Base-by-base conservation (phyloP, 2,797 vertebrate species). In the Adrianichthys oophorus region DNA sequence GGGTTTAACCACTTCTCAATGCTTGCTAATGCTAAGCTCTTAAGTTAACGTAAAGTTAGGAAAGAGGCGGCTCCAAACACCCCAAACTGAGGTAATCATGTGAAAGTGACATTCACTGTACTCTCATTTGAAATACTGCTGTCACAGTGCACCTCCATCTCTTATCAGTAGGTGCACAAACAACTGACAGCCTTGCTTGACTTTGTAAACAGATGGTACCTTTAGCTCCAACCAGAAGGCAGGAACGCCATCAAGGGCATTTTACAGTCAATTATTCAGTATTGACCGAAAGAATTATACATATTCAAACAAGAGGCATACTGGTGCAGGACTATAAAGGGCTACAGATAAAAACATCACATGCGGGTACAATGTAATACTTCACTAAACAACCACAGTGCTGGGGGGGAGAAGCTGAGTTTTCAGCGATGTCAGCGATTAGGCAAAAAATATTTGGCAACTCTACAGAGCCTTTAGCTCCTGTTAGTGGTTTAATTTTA, bases 131-230 rank as follows among this genome's bases (percentile, higher is more conserved):
- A 75, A 70, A 63, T 61, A 14, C 74, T 59, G 76, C 62, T 54
- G 58, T 72, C 67, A 79, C 43, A 82, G 45, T 64, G 65, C 47
- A 47, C 26, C 14, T 23, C 14, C 65, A 61, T 71, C 67, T 76
- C 67, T 73, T 51, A 65, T 84, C 68, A 78, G 58, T 51, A 41
- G 8, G 29, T 8, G 47, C 68, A 66, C 51, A 78, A 73, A 75
- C 32, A 37, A 37, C 10, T 61, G 73, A 81, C 68, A 80, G 59
- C 84, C 84, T 84, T 67, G 67, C 60, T 86, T 78, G 85, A 89
- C 88, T 89, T 86, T 89, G 85, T 80, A 84, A 90, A 88, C 88
- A 91, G 87, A 90, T 90, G 90, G 88, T 68, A 45, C 18, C 21
- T 76, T 82, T 80, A 75, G 76, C 70, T 82, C 70, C 65, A 79